A percentile compares a stretch with the other conserved stretches of the same genome.
Evolutionary conservation across 1,140 invertebrate genomes (phyloP).

Genomic region (Varroa destructor): DNA sequence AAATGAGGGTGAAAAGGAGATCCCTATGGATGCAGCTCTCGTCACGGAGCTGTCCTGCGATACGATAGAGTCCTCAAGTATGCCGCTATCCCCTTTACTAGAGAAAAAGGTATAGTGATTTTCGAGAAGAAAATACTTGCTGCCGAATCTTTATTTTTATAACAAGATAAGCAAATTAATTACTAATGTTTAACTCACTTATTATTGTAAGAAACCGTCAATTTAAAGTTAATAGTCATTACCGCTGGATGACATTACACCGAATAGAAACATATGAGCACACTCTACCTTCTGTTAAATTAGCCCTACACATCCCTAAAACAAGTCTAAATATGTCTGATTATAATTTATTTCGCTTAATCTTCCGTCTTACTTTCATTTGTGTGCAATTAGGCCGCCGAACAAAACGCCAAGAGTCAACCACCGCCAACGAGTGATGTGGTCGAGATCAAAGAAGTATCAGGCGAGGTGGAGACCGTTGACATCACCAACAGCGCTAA

Average conservation of each 20-base stretch:
- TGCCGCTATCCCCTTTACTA: slow-evolving; percentile 23
- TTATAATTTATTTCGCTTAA: too few species aligned
- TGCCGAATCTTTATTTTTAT: slow-evolving; percentile 30
- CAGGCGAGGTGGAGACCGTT: slow-evolving; percentile 6
- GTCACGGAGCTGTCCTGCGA: slow-evolving; percentile 17
- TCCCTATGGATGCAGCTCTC: slow-evolving; percentile 19
- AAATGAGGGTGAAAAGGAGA: slow-evolving; percentile 31
- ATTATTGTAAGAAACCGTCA: too few species aligned
- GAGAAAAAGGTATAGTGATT: slow-evolving; percentile 25
- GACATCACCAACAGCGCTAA: slow-evolving; percentile 36
- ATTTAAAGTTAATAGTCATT: too few species aligned
- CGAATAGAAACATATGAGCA: too few species aligned
- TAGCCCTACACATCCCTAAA: too few species aligned
- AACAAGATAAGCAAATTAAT: not conserved
- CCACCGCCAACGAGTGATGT: slow-evolving; percentile 29
- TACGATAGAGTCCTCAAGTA: slow-evolving; percentile 26
- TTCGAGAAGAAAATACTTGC: slow-evolving; percentile 35
- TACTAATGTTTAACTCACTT: too few species aligned
- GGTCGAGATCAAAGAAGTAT: slow-evolving; percentile 28
- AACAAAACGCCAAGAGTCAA: slow-evolving; percentile 26
- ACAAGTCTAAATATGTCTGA: too few species aligned
- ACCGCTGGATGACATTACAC: too few species aligned
- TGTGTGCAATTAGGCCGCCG: not conserved
- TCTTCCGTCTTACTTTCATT: too few species aligned
- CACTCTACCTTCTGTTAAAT: too few species aligned